phyloP scores from a whole-genome alignment of 2,113 vertebrate species.

The Entomyzon cyanotis region DNA sequence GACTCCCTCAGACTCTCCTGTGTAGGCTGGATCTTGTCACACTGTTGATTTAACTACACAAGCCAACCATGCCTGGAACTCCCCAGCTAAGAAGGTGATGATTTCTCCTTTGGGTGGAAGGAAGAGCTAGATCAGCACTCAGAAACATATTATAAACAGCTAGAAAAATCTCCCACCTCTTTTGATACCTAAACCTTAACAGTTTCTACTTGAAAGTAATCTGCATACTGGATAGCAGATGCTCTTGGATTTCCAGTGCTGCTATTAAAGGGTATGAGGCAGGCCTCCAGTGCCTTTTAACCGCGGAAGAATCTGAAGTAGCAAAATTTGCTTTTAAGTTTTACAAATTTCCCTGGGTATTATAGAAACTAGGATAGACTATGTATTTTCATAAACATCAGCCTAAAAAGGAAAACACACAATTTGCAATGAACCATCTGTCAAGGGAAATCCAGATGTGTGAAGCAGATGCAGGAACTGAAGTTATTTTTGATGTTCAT shows the following conservation, averaged over 20 bases:
- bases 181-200: not conserved
- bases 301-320: not conserved
- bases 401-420: slow-evolving; percentile 62
- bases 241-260: not conserved
- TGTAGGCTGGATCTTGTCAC: not conserved
- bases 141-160: not conserved
- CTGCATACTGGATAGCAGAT: not conserved
- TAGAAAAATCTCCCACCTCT: not conserved
- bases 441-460: slow-evolving; percentile 70
- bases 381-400: slow-evolving; percentile 71
- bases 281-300: slow-evolving; percentile 17
- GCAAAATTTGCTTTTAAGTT: slow-evolving; percentile 49
- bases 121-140: not conserved
- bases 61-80: not conserved
- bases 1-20: slow-evolving; percentile 19
- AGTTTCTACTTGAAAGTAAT: not conserved
- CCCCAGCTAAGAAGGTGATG: not conserved
- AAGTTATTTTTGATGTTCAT: slow-evolving; percentile 61
- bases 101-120: not conserved
- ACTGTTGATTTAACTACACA: not conserved
- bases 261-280: not conserved
- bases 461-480: slow-evolving; percentile 70
- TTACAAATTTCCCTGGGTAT: slow-evolving; percentile 37
- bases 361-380: slow-evolving; percentile 34
- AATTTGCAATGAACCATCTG: slow-evolving; percentile 62